Base-by-base conservation (phyloP, 2,113 vertebrate species). In the Zosterops hypoxanthus region DNA sequence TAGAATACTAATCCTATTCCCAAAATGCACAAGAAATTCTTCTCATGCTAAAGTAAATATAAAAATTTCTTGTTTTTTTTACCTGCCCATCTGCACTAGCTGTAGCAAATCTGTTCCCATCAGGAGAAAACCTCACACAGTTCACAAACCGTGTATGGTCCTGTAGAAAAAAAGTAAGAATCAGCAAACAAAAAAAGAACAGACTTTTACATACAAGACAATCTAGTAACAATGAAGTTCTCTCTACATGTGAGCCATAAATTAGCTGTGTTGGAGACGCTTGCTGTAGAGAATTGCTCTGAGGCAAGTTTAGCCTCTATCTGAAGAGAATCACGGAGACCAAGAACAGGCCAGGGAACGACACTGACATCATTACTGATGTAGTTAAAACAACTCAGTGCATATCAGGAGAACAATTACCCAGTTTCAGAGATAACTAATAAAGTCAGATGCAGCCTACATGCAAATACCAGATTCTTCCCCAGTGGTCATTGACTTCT, bases 71-170 rank as follows among this genome's bases (percentile, higher is more conserved):
- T 29, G 6, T 3, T 50, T 93, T 3, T 93, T 93, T 97, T 95
- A 99, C 99, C 99, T 99, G 98, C 36, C 99, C 98, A 39, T 99
- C 99, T 12, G 99, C 99, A 8, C 99, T 97, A 53, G 99, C 99
- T 7, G 99, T 98, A 53, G 98, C 99, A 81, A 99, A 98, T 21
- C 95, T 98, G 95, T 95, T 98, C 70, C 99, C 99, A 72, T 99
- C 98, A 5, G 99, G 99, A 93, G 99, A 99, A 97, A 99, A 99
- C 7, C 98, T 98, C 49, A 99, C 98, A 55, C 99, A 99, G 97
- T 99, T 99, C 89, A 99, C 99, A 92, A 99, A 99, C 36, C 98
- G 98, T 88, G 90, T 96, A 93, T 99, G 99, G 82, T 99, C 98
- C 99, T 99, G 86, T 0, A 70, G n/a, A 64, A 89, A 69, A 65